Conservation (phyloP, 1,140 invertebrate genomes). For the Trachelipus rathkii region DNA sequence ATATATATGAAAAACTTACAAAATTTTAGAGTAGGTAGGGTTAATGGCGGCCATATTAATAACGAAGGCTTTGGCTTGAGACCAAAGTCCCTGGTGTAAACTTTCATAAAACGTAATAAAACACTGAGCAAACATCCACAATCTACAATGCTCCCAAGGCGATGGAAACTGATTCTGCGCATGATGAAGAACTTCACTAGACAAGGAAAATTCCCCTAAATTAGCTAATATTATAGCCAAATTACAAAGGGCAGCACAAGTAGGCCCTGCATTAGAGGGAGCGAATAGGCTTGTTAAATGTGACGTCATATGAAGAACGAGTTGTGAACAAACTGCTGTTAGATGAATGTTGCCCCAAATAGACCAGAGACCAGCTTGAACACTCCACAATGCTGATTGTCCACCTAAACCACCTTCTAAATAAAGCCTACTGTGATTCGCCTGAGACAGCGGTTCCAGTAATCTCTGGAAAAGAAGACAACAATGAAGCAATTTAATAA, state of each 20-base stretch:
- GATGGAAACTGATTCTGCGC: neutral
- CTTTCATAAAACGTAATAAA: neutral
- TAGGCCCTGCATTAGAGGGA: neutral
- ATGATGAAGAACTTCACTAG: neutral
- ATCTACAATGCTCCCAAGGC: neutral
- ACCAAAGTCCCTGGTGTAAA: neutral
- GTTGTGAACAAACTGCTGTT: neutral
- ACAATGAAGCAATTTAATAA: too few species aligned
- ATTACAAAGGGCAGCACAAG: neutral
- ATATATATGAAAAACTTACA: neutral
- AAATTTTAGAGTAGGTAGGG: neutral
- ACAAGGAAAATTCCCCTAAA: neutral
- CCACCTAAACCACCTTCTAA: neutral
- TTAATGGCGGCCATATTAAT: neutral
- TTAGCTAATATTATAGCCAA: neutral
- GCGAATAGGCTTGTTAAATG: neutral
- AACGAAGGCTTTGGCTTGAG: neutral
- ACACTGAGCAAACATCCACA: neutral
- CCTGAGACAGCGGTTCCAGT: neutral
- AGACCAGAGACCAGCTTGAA: neutral
- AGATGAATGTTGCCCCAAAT: slow-evolving; percentile 2
- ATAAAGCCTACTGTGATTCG: neutral
- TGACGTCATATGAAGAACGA: neutral
- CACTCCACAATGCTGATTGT: neutral
- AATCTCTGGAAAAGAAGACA: neutral